These are phyloP conservation scores for Phacellophora camtschatica DNA, from an alignment of 30 jellyfish, hydroid and myxozoan species.

Conservation along the genomic window DNA sequence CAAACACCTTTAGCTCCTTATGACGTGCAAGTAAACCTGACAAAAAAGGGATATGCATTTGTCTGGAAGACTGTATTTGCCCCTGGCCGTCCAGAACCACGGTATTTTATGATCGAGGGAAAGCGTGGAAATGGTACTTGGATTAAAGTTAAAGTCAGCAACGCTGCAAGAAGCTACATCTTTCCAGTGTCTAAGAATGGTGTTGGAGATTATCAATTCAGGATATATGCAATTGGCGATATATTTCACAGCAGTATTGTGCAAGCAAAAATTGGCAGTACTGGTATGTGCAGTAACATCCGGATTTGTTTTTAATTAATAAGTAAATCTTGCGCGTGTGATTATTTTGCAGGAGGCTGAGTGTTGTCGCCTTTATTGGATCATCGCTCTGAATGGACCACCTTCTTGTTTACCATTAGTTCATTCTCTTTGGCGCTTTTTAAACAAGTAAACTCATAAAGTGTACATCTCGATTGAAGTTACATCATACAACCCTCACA, in stretches of 20 bases:
- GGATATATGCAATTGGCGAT: constrained; percentile 72
- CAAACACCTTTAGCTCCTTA: constrained; percentile 85
- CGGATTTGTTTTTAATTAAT: too few relatives aligned
- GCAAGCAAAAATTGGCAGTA: constrained; percentile 7
- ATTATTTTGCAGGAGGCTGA: too few relatives aligned
- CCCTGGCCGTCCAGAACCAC: constrained; percentile 91
- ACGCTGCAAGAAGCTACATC: neutral
- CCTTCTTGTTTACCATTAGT: too few relatives aligned
- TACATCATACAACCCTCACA: too few relatives aligned
- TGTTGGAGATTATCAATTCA: neutral
- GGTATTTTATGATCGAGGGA: constrained; percentile 30
- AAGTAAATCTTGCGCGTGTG: too few relatives aligned
- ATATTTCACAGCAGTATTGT: constrained; percentile 5
- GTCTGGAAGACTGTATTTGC: constrained; percentile 66
- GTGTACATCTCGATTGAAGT: too few relatives aligned
- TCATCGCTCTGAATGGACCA: too few relatives aligned
- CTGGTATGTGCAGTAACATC: too few relatives aligned
- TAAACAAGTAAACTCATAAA: too few relatives aligned
- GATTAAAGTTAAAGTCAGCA: constrained; percentile 20
- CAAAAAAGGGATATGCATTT: constrained; percentile 68
- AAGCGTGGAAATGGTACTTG: constrained; percentile 37
- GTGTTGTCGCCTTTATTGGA: too few relatives aligned
- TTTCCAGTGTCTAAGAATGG: neutral
- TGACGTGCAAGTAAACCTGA: constrained; percentile 47
- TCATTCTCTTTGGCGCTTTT: too few relatives aligned